Evolutionary conservation across 2,888 invertebrate genomes (phyloP).

Genomic region (Anoplius nigerrimus): DNA sequence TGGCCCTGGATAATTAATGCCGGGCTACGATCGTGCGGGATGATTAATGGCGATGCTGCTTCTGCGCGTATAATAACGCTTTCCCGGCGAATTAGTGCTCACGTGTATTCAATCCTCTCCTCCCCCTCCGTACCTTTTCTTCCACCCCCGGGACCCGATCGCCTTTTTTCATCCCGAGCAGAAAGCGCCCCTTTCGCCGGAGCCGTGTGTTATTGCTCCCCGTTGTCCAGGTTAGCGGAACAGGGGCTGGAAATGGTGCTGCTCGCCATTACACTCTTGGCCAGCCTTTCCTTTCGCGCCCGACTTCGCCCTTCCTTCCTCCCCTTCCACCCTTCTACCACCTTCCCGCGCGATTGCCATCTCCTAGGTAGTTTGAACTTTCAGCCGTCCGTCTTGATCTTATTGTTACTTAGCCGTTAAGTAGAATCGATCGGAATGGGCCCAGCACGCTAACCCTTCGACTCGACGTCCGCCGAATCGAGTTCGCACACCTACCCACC

Average conservation of each 20-base stretch:
- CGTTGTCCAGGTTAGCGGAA: no score
- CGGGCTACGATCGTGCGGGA: conserved; percentile 66
- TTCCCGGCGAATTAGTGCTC: conserved; percentile 67
- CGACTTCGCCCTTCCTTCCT: no score
- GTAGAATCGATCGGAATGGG: conserved; percentile 29
- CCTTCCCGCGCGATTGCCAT: no score
- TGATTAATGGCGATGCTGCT: conserved; percentile 66
- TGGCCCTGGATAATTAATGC: conserved; percentile 71
- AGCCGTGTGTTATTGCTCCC: background rate
- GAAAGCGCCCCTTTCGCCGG: conserved; percentile 8
- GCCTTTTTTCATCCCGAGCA: conserved; percentile 38
- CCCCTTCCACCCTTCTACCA: no score
- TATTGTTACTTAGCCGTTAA: no score
- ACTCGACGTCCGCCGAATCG: conserved; percentile 26
- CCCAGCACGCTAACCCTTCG: conserved; percentile 41
- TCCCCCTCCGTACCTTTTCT: conserved; percentile 30
- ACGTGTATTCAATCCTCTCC: conserved; percentile 51
- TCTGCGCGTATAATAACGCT: conserved; percentile 65
- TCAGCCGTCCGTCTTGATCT: no score
- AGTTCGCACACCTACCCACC: no score
- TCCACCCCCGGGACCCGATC: conserved; percentile 42
- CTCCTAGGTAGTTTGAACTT: no score
- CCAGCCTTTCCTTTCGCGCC: no score
- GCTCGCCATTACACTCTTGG: no score
- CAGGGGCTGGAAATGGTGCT: no score